A percentile compares a stretch with the other conserved stretches of the same genome.
Evolutionary conservation across 1,140 invertebrate species (phyloP).

Genomic region (Atopsyche davidsoni): DNA sequence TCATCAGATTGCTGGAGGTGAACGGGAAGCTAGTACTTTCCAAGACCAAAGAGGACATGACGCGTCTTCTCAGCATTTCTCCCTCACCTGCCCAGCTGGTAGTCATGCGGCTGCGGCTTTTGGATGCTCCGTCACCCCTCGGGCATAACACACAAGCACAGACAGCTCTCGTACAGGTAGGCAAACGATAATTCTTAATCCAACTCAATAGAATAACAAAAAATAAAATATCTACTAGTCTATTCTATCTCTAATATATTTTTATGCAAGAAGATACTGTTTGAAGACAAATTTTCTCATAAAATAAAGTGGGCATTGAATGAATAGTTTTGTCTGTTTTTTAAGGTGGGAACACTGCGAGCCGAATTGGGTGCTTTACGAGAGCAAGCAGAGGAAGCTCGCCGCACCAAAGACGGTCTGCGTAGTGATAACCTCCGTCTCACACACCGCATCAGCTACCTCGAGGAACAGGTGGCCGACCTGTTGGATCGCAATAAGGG

Average conservation of each 20-base stretch:
- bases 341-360: slow-evolving; percentile 41
- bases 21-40: slow-evolving; percentile 72
- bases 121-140: slow-evolving; percentile 39
- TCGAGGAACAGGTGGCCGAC: slow-evolving; percentile 80
- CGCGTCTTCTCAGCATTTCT: slow-evolving; percentile 49
- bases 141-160: slow-evolving; percentile 29
- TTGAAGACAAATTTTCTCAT: neutral
- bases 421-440: slow-evolving; percentile 75
- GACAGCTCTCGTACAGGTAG: slow-evolving; percentile 28
- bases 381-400: slow-evolving; percentile 55
- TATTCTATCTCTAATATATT: too few species aligned
- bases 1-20: slow-evolving; percentile 77
- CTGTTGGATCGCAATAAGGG: slow-evolving; percentile 45
- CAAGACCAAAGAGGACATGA: slow-evolving; percentile 62
- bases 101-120: slow-evolving; percentile 50
- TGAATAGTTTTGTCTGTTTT: neutral
- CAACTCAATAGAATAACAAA: too few species aligned
- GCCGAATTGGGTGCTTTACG: slow-evolving; percentile 50
- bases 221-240: too few species aligned
- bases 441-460: slow-evolving; percentile 80
- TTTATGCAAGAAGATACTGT: too few species aligned
- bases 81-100: slow-evolving; percentile 45
- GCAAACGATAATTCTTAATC: neutral
- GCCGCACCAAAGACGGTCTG: slow-evolving; percentile 55
- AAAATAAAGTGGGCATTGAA: slow-evolving; percentile 1